A percentile compares a stretch with the other conserved stretches of the same genome.
These are phyloP conservation scores for Eumeta japonica DNA, from an alignment of 1,140 invertebrate genomes.

Conservation along the genomic window DNA sequence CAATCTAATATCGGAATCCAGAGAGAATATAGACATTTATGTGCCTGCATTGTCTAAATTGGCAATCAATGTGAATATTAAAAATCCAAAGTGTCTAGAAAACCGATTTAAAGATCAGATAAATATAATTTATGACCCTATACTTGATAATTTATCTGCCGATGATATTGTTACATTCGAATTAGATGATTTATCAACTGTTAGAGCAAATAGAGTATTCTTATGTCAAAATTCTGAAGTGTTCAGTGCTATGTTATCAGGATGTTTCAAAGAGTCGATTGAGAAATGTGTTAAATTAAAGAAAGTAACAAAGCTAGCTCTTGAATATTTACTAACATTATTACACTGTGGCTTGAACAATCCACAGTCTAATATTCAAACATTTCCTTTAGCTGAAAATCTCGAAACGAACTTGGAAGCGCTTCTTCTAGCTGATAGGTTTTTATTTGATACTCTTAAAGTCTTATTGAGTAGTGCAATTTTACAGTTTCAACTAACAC, in stretches of 20 bases:
- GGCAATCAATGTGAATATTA: conserved; percentile 48
- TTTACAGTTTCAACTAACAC: conserved; percentile 47
- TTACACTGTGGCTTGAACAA: conserved; percentile 52
- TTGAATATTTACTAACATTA: conserved; percentile 58
- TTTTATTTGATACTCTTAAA: conserved; percentile 61
- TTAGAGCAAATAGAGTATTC: conserved; percentile 61
- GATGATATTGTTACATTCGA: conserved; percentile 60
- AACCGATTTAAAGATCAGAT: conserved; percentile 41
- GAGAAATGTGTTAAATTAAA: conserved; percentile 58
- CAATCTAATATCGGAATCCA: conserved; percentile 27
- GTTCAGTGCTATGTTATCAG: conserved; percentile 66
- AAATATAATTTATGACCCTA: conserved; percentile 35
- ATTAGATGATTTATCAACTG: conserved; percentile 63
- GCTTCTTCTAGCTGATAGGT: conserved; percentile 65
- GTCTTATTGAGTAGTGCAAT: conserved; percentile 57
- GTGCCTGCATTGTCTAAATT: conserved; percentile 47
- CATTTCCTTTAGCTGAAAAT: conserved; percentile 46
- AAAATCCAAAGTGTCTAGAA: conserved; percentile 49
- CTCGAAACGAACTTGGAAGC: conserved; percentile 65
- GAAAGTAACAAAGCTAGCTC: conserved; percentile 58
- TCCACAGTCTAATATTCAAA: conserved; percentile 32
- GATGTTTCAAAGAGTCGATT: conserved; percentile 65
- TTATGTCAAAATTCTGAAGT: conserved; percentile 64
- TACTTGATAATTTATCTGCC: conserved; percentile 33
- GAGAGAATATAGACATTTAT: conserved; percentile 41